phyloP scores from a whole-genome alignment of 2,888 invertebrate species.

The Drosophila seclusa region DNA sequence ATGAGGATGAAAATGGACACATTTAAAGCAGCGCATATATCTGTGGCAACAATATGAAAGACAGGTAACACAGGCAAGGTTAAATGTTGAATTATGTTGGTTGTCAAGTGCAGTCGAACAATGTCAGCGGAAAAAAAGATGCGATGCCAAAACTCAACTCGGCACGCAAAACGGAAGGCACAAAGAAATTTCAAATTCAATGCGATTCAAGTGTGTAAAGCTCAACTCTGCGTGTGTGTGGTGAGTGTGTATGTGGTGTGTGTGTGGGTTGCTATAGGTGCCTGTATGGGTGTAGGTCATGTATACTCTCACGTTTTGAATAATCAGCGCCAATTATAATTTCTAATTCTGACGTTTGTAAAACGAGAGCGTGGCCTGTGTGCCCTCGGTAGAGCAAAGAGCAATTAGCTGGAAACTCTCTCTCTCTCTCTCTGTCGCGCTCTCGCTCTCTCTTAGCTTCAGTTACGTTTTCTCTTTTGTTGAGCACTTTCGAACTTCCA shows the following conservation, averaged over 20 bases:
- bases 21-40: constrained; percentile 18
- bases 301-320: constrained; percentile 64
- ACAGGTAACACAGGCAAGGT: constrained; percentile 46
- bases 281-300: constrained; percentile 69
- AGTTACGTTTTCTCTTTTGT: constrained; percentile 25
- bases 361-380: constrained; percentile 38
- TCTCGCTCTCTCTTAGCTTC: constrained; percentile 42
- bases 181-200: constrained; percentile 66
- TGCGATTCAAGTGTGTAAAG: constrained; percentile 58
- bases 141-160: constrained; percentile 33
- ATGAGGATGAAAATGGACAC: constrained; percentile 21
- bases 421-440: constrained; percentile 52
- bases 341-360: constrained; percentile 77
- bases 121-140: constrained; percentile 55
- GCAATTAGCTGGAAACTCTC: constrained; percentile 45
- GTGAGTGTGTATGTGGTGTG: constrained; percentile 1
- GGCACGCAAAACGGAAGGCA: constrained; percentile 28
- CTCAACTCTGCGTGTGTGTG: background rate
- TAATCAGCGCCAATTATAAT: constrained; percentile 78
- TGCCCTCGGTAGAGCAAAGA: constrained; percentile 22
- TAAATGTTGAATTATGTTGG: constrained; percentile 61
- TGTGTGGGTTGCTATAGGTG: constrained; percentile 8
- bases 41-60: background rate
- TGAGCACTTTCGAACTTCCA: constrained; percentile 57
- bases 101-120: constrained; percentile 70